phyloP scores from a whole-genome alignment of 1,140 invertebrate genomes.

The Hyles vespertilio region DNA sequence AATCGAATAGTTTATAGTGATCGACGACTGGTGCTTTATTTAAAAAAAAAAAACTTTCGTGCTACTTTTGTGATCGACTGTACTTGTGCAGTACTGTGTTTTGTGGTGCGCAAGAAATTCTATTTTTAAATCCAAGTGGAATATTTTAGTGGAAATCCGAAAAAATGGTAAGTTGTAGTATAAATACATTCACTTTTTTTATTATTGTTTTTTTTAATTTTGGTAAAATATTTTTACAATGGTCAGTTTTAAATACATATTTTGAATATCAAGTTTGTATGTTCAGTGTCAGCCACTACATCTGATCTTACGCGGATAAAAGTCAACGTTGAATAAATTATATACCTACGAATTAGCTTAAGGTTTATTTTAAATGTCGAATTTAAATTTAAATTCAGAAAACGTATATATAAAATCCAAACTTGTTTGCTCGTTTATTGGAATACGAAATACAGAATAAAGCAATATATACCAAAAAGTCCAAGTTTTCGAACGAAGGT shows the following conservation, averaged over 20 bases:
- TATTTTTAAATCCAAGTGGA: constrained; percentile 29
- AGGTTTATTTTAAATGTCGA: too few species aligned
- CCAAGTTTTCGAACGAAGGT: not conserved
- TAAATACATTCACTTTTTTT: constrained; percentile 4
- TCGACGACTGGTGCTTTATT: constrained; percentile 26
- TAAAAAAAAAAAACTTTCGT: constrained; percentile 9
- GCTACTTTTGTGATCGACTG: constrained; percentile 41
- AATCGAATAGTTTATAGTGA: constrained; percentile 32
- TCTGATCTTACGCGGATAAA: not conserved
- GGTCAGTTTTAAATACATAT: not conserved
- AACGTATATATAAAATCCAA: not conserved
- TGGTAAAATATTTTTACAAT: not conserved
- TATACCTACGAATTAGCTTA: too few species aligned
- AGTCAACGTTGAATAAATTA: not conserved
- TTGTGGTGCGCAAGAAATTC: constrained; percentile 32
- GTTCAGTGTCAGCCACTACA: too few species aligned
- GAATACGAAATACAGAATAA: too few species aligned
- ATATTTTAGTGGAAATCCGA: constrained; percentile 28
- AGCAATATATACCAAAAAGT: too few species aligned
- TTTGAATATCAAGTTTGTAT: too few species aligned
- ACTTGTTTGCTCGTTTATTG: too few species aligned
- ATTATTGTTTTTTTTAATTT: constrained; percentile 1
- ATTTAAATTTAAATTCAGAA: not conserved
- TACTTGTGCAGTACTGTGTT: constrained; percentile 46
- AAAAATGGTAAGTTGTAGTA: constrained; percentile 44